Percentiles rank a stretch among this genome's conserved stretches.
Conservation (phyloP, 2,888 invertebrate species). For the Dendrolimus houi region DNA sequence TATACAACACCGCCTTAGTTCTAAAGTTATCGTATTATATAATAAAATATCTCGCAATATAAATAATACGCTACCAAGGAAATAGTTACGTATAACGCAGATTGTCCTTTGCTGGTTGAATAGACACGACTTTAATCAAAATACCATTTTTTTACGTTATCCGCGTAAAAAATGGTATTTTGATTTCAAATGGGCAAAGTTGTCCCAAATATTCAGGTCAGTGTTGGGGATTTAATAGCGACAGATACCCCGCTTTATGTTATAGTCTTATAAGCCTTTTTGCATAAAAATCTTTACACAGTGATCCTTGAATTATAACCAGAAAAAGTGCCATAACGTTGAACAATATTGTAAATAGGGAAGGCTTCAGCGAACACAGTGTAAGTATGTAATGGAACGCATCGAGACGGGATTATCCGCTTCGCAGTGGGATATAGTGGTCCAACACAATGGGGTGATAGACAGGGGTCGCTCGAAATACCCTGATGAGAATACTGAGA, state of each 20-base stretch:
- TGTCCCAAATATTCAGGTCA: background rate
- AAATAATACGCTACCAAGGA: too few relatives aligned
- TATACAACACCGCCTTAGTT: background rate
- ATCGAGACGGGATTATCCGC: conserved; percentile 12
- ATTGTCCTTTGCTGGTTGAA: background rate
- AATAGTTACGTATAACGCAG: background rate
- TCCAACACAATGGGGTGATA: conserved; percentile 9
- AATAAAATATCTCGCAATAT: too few relatives aligned
- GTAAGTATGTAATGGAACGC: conserved; percentile 1
- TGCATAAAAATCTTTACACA: background rate
- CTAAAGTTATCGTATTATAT: too few relatives aligned
- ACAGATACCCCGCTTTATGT: background rate
- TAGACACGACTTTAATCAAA: background rate
- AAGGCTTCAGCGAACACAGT: background rate
- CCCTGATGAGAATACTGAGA: conserved; percentile 26
- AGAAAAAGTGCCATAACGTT: background rate
- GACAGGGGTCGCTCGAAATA: conserved; percentile 8
- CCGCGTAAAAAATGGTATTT: too few relatives aligned
- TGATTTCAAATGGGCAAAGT: background rate
- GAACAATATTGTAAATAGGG: background rate
- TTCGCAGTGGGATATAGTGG: conserved; percentile 6
- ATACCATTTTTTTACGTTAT: background rate
- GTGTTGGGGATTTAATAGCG: background rate
- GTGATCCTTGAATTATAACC: background rate
- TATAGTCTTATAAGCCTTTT: background rate